phyloP scores from a whole-genome alignment of 2,797 vertebrate species.

The Morus bassanus region DNA sequence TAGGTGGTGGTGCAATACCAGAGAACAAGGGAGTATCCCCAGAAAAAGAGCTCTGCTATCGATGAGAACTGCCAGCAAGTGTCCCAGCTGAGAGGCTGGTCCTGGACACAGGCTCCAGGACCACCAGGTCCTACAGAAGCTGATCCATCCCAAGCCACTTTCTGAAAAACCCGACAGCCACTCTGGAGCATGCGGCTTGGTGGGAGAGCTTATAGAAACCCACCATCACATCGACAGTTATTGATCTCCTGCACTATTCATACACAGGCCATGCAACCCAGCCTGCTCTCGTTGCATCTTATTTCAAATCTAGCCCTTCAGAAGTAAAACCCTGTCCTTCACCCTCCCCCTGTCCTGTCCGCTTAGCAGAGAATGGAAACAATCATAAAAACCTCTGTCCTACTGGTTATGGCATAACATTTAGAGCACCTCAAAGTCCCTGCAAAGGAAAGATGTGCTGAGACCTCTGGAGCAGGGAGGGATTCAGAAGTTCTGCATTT shows the following conservation, averaged over 20 bases:
- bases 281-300: accelerated
- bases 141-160: neutral
- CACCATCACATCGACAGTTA: neutral
- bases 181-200: accelerated
- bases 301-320: neutral
- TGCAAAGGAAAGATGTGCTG: accelerated
- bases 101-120: neutral
- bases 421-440: neutral
- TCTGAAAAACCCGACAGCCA: accelerated
- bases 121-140: neutral
- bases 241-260: accelerated
- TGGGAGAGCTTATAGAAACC: neutral
- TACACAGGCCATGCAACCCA: accelerated
- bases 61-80: neutral
- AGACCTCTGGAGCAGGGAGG: neutral
- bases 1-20: constrained; percentile 42
- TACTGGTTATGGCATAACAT: neutral
- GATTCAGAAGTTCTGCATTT: neutral
- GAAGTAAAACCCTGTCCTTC: neutral
- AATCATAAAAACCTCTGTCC: neutral
- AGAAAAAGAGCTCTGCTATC: neutral
- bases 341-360: neutral
- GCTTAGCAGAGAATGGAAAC: neutral
- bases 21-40: accelerated
- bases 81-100: neutral